phyloP scores from a whole-genome alignment of 1,140 invertebrate species.

The Pteromalus puparum region DNA sequence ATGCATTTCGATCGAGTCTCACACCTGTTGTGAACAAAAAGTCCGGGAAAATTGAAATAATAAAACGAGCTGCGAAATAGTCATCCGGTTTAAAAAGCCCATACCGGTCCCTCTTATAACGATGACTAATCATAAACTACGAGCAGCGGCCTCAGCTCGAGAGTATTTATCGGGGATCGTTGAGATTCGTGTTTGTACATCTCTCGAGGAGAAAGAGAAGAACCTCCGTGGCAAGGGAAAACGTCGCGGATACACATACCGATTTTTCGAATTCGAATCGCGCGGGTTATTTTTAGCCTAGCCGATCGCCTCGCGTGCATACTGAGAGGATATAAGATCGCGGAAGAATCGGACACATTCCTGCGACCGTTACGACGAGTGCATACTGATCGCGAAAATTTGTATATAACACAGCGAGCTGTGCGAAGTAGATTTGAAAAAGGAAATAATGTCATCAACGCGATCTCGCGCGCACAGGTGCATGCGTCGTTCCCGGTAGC shows the following conservation, averaged over 20 bases:
- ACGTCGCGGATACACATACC: background rate
- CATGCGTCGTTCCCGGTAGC: constrained; percentile 37
- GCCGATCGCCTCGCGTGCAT: constrained; percentile 4
- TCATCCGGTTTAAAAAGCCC: constrained; percentile 45
- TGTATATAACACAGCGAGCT: no score
- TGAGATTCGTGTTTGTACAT: constrained; percentile 41
- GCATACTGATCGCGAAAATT: background rate
- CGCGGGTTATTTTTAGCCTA: constrained; percentile 24
- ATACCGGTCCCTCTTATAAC: constrained; percentile 36
- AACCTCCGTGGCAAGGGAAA: background rate
- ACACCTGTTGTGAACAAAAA: constrained; percentile 2
- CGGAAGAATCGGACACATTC: background rate
- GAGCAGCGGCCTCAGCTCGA: constrained; percentile 1
- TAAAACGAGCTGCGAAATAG: constrained; percentile 39
- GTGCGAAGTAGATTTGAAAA: no score
- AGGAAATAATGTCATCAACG: constrained; percentile 40
- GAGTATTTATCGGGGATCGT: constrained; percentile 46
- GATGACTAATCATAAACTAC: constrained; percentile 50
- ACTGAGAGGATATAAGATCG: no score
- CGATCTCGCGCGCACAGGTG: no score
- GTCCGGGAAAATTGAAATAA: constrained; percentile 27
- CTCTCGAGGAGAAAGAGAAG: constrained; percentile 15
- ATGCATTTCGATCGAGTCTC: constrained; percentile 14
- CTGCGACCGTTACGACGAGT: background rate
- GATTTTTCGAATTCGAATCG: background rate